Evolutionary conservation across 2,113 vertebrate genomes (phyloP).

Genomic region (Cheirogaleus medius): DNA sequence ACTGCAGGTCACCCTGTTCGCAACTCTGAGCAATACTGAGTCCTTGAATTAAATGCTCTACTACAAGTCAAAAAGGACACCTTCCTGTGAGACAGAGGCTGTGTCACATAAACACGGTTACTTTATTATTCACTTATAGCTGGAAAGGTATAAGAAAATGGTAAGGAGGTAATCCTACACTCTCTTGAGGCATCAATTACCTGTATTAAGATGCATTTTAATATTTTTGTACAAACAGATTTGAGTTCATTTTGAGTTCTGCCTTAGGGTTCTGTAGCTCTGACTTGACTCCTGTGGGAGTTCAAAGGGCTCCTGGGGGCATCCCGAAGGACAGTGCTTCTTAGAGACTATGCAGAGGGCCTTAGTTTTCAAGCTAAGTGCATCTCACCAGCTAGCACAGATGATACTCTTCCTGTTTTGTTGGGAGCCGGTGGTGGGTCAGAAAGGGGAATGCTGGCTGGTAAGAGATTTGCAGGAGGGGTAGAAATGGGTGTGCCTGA

Average conservation of each 20-base stretch:
- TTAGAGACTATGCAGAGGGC: not conserved
- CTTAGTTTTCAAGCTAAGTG: not conserved
- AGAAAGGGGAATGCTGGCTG: not conserved
- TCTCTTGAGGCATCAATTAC: not conserved
- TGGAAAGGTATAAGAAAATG: not conserved
- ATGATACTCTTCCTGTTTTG: not conserved
- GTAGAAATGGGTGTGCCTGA: not conserved
- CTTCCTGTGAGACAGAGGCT: not conserved
- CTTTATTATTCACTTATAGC: not conserved
- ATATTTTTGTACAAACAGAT: not conserved
- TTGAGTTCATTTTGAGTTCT: not conserved
- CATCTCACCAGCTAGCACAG: not conserved
- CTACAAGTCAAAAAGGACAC: not conserved
- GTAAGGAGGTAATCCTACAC: not conserved
- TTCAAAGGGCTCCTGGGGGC: not conserved
- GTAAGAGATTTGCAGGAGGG: not conserved
- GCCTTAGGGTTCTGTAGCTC: not conserved
- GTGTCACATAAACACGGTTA: not conserved
- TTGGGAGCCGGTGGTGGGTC: not conserved
- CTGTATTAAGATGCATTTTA: not conserved
- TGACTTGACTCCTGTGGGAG: not conserved
- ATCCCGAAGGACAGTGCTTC: not conserved
- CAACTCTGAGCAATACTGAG: not conserved
- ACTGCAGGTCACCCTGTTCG: not conserved
- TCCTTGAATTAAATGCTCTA: not conserved